Evolutionary conservation across 2,888 invertebrate genomes (phyloP), one percentile per base, ranked within the genome.

Genomic region (Choreutis nemorana): DNA sequence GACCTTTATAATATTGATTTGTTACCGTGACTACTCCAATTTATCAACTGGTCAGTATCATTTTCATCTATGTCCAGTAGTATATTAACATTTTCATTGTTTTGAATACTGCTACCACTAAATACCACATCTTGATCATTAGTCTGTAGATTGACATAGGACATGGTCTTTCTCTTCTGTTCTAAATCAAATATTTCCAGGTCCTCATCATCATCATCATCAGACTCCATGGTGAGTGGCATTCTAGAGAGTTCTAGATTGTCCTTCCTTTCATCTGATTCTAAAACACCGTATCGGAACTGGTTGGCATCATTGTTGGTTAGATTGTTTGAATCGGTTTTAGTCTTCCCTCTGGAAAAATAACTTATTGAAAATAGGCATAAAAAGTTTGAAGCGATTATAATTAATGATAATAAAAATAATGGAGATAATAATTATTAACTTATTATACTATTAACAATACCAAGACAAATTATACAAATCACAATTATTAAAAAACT

Each of bases 171-270:
- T 33, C 65, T 73, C 41, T 73, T 77, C 35, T 75, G 70, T 40
- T 65, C 73, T 15, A 80, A 44, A 39, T 80, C 79, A 39, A 80
- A 80, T 44, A 80, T 78, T 39, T 80, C 80, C 14, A 79, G 42
- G 32, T 80, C 79, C 15, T 78, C 79, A 27, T 80, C 80, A 4
- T 78, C 73, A 15, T 78, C 77, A 2, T 80, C 80, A 27, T 80
- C 80, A 1, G 80, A 78, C 26, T 79, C 78, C 66, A 77, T 70
- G 0, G 78, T 78, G 2, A 79, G 45, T 0, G 79, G 79, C 18
- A 80, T 56, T 30, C 68, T 48, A 9, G 79, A 68, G 3, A 77
- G 45, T 45, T 80, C 80, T 20, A 75, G 37, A 35, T 71, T 78
- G 36, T 73, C 75, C 22, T 66, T 56, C 12, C 62, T 48, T 32